Conservation (phyloP, 2,888 invertebrate genomes). For the Lycia hirtaria region DNA sequence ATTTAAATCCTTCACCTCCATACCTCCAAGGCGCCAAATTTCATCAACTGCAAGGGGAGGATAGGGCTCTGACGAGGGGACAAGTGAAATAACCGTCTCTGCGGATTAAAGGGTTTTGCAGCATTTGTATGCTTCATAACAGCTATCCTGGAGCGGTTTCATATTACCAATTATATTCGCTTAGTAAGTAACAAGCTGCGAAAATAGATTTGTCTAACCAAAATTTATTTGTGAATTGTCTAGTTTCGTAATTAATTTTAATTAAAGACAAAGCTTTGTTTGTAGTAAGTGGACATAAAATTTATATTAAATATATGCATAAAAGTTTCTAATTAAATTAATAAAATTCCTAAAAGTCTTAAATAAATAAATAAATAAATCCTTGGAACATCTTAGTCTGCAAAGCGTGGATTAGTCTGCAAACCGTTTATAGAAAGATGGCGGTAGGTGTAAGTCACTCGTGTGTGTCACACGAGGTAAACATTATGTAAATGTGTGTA, state of each 20-base stretch:
- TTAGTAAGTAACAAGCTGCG: conserved; percentile 71
- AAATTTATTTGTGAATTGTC: conserved; percentile 30
- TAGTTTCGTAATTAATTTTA: conserved; percentile 8
- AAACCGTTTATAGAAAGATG: no score
- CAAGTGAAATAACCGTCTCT: conserved; percentile 82
- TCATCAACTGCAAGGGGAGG: conserved; percentile 68
- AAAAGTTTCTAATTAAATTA: no score
- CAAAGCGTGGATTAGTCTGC: no score
- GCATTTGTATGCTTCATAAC: conserved; percentile 81
- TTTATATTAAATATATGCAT: no score
- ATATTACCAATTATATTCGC: conserved; percentile 83
- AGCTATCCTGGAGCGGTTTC: conserved; percentile 74
- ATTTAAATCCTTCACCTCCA: conserved; percentile 24
- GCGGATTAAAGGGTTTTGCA: conserved; percentile 81
- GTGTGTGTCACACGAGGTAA: no score
- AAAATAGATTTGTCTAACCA: conserved; percentile 18
- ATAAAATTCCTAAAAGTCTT: no score
- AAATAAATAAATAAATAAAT: no score
- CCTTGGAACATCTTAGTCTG: no score
- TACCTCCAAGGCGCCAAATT: conserved; percentile 71
- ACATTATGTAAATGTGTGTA: no score
- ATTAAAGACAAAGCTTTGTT: conserved; percentile 9
- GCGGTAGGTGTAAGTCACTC: no score
- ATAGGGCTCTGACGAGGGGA: conserved; percentile 67
- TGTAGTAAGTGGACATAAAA: no score